Percentiles rank a stretch among this genome's conserved stretches.
Conservation (phyloP, 2,888 invertebrate species). For the Stenurella melanura region DNA sequence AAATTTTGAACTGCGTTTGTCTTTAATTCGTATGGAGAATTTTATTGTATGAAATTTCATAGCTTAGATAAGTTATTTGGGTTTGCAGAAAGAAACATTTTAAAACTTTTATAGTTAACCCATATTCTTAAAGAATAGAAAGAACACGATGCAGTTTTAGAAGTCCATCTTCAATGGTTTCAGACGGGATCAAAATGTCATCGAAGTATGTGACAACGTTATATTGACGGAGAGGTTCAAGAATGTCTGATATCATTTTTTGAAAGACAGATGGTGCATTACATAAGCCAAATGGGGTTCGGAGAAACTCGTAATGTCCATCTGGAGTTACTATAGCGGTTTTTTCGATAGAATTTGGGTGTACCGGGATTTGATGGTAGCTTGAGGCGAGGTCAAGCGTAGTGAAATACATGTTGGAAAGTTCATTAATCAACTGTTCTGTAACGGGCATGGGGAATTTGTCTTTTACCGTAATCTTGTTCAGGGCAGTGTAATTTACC, state of each 20-base stretch:
- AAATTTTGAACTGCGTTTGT: conserved; percentile 40
- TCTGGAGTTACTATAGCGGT: conserved; percentile 57
- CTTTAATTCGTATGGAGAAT: conserved; percentile 24
- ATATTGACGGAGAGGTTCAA: conserved; percentile 29
- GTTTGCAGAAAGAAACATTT: conserved; percentile 2
- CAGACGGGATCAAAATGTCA: conserved; percentile 40
- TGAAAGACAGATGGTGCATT: conserved; percentile 50
- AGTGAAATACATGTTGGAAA: conserved; percentile 51
- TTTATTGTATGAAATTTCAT: conserved; percentile 24
- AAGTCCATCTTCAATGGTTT: neutral
- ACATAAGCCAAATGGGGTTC: conserved; percentile 29
- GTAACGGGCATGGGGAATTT: conserved; percentile 46
- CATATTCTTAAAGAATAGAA: conserved; percentile 9
- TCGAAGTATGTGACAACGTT: conserved; percentile 38
- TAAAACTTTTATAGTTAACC: neutral
- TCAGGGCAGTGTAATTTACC: conserved; percentile 44
- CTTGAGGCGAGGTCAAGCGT: conserved; percentile 55
- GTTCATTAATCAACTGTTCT: conserved; percentile 47
- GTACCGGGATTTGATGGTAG: conserved; percentile 62
- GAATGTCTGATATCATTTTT: conserved; percentile 44
- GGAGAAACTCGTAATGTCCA: conserved; percentile 48
- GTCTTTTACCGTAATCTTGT: conserved; percentile 44
- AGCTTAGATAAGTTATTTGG: conserved; percentile 25
- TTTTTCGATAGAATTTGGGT: conserved; percentile 49
- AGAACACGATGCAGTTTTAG: neutral